phyloP scores from a whole-genome alignment of 2,797 vertebrate species.

The Decapterus maruadsi region DNA sequence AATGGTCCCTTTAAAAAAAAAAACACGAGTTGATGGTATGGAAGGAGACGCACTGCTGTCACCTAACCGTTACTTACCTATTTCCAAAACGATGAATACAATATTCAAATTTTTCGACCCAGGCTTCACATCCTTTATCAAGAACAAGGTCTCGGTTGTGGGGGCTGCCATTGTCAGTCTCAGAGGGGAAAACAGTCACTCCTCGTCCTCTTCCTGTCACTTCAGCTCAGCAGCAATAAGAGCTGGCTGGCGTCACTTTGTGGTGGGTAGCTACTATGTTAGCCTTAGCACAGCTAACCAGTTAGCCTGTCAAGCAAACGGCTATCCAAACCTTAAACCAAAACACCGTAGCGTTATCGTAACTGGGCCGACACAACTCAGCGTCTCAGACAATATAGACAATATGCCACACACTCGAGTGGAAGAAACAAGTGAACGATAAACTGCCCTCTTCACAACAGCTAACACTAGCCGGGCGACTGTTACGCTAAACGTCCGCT shows the following conservation, averaged over 20 bases:
- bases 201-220: background rate
- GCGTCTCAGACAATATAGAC: background rate
- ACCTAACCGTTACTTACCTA: conserved; percentile 90
- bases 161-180: conserved; percentile 83
- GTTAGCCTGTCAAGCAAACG: conserved; percentile 54
- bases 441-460: background rate
- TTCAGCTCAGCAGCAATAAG: background rate
- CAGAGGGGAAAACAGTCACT: background rate
- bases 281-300: conserved; percentile 59
- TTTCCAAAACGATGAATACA: conserved; percentile 99
- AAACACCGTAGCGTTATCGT: background rate
- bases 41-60: conserved; percentile 16
- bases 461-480: conserved; percentile 19
- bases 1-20: conserved; percentile 67
- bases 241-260: conserved; percentile 2
- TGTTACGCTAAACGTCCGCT: conserved; percentile 31
- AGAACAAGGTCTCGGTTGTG: conserved; percentile 88
- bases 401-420: background rate
- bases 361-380: background rate
- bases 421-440: background rate
- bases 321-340: conserved; percentile 8
- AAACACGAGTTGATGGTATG: conserved; percentile 31
- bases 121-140: conserved; percentile 97
- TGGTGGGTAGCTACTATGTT: conserved; percentile 22
- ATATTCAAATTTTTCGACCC: conserved; percentile 98